A percentile compares a stretch with the other conserved stretches of the same genome.
Conservation (phyloP, 2,113 vertebrate species). For the Chlorodrepanis virens region DNA sequence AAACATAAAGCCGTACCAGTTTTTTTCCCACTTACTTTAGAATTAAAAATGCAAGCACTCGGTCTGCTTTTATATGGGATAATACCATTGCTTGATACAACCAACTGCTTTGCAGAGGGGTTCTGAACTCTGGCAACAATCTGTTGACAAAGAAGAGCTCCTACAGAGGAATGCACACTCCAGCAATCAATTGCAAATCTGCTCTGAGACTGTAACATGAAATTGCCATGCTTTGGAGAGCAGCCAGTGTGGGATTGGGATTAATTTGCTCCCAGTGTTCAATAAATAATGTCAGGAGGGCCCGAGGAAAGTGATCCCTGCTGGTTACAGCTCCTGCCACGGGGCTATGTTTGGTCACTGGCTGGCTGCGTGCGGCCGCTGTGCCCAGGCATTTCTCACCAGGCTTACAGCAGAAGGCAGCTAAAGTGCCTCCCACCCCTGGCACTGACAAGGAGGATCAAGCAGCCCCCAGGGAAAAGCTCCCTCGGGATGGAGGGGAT, state of each 20-base stretch:
- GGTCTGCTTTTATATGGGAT: neutral
- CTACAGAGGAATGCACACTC: accelerated
- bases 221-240: neutral
- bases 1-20: accelerated
- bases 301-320: slow-evolving; percentile 43
- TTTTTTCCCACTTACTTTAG: neutral
- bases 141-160: neutral
- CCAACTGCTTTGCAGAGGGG: neutral
- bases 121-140: neutral
- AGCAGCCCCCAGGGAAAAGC: slow-evolving; percentile 31
- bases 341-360: slow-evolving; percentile 64
- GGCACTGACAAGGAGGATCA: slow-evolving; percentile 63
- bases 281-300: slow-evolving; percentile 7
- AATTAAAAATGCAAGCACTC: neutral
- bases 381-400: slow-evolving; percentile 12
- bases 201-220: neutral
- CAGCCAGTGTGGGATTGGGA: neutral
- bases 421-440: slow-evolving; percentile 46
- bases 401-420: slow-evolving; percentile 5
- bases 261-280: neutral
- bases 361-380: neutral
- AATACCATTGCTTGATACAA: neutral
- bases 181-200: neutral
- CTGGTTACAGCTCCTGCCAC: slow-evolving; percentile 3
- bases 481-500: slow-evolving; percentile 48